Percentiles rank a stretch among this genome's conserved stretches.
phyloP scores from a whole-genome alignment of 1,140 invertebrate species.

The Papilio aristodemus region DNA sequence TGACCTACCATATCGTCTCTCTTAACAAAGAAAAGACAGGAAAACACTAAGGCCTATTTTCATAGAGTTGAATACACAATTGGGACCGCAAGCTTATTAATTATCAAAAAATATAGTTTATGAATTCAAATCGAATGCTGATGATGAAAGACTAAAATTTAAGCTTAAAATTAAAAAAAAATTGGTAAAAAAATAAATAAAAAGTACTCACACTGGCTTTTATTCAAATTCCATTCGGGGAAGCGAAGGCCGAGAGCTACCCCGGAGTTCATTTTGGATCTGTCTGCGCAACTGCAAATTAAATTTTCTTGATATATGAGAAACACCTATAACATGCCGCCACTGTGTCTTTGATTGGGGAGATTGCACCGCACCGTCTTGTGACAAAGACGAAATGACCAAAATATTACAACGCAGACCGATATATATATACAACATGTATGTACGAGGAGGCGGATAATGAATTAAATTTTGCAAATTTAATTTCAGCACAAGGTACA shows the following conservation, averaged over 20 bases:
- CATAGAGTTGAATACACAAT: too few relatives aligned
- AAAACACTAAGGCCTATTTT: too few relatives aligned
- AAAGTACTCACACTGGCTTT: conserved; percentile 50
- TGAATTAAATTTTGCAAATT: not conserved
- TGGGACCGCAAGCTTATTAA: too few relatives aligned
- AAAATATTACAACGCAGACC: not conserved
- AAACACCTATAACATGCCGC: too few relatives aligned
- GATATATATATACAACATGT: conserved; percentile 1
- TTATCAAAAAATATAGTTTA: too few relatives aligned
- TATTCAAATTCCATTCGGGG: conserved; percentile 47
- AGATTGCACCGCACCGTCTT: not conserved
- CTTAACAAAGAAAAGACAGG: too few relatives aligned
- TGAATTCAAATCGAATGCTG: not conserved
- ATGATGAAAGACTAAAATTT: not conserved
- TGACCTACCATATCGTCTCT: too few relatives aligned
- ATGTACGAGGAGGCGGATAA: not conserved
- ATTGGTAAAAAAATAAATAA: conserved; percentile 12
- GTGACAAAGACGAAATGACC: conserved; percentile 8
- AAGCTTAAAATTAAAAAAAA: too few relatives aligned
- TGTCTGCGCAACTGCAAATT: not conserved
- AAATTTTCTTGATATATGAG: not conserved
- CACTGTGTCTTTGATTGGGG: not conserved
- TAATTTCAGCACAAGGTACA: not conserved
- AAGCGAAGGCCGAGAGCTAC: conserved; percentile 41
- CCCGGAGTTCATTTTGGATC: conserved; percentile 37